A percentile compares a stretch with the other conserved stretches of the same genome.
Evolutionary conservation across 2,888 invertebrate species (phyloP).

Genomic region (Deroplatys truncata): DNA sequence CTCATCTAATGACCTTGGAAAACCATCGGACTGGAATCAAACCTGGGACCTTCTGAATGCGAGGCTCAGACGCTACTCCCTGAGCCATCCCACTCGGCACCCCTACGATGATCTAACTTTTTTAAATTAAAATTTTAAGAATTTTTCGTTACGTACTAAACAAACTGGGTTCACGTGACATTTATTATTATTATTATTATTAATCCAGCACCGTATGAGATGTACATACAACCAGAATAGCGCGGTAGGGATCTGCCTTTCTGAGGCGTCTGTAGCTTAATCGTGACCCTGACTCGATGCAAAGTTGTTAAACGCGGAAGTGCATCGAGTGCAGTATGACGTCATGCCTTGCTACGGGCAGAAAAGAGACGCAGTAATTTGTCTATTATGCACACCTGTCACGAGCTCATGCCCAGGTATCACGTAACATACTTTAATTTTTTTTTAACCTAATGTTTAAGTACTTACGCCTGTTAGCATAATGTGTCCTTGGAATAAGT

Average conservation of each 20-base stretch:
- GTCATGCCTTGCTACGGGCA: not conserved
- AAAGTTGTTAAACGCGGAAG: not conserved
- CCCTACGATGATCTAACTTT: too few relatives aligned
- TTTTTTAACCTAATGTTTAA: not conserved
- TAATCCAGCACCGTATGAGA: too few relatives aligned
- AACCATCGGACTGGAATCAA: too few relatives aligned
- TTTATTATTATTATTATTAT: too few relatives aligned
- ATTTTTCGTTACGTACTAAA: too few relatives aligned
- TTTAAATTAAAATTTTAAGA: too few relatives aligned
- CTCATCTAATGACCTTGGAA: too few relatives aligned
- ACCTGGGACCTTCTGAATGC: too few relatives aligned
- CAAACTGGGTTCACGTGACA: too few relatives aligned
- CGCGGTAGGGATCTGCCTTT: not conserved
- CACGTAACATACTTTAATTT: not conserved
- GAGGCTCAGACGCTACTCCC: too few relatives aligned
- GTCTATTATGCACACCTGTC: not conserved
- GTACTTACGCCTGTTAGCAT: not conserved
- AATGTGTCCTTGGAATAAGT: not conserved
- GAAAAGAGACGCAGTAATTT: not conserved
- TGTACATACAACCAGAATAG: too few relatives aligned
- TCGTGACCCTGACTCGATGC: not conserved
- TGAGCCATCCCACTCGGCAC: too few relatives aligned
- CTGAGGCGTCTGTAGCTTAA: not conserved
- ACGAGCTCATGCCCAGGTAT: not conserved
- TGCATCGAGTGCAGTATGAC: not conserved